phyloP scores from a whole-genome alignment of 2,797 vertebrate genomes.

The Anguilla anguilla region DNA sequence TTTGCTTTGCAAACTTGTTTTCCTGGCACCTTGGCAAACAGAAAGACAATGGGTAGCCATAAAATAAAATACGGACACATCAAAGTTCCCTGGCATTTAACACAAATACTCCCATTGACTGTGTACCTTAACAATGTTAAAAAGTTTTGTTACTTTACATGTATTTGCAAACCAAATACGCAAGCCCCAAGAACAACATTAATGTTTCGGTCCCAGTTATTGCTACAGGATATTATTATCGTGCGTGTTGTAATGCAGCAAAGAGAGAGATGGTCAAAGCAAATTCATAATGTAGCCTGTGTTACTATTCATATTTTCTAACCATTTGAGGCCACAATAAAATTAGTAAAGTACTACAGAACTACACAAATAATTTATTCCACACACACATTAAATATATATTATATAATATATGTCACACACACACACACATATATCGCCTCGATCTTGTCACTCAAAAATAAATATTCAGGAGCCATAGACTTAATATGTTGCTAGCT shows the following conservation, averaged over 20 bases:
- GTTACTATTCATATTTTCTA: background rate
- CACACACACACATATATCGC: background rate
- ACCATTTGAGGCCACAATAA: background rate
- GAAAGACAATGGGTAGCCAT: background rate
- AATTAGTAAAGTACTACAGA: background rate
- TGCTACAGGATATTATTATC: background rate
- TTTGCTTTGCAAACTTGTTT: background rate
- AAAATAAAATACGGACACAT: background rate
- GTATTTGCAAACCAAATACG: background rate
- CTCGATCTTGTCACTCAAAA: background rate
- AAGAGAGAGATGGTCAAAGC: background rate
- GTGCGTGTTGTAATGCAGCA: background rate
- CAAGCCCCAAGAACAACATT: background rate
- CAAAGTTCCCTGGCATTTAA: background rate
- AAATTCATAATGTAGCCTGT: background rate
- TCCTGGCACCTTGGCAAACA: constrained; percentile 10
- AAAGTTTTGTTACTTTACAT: background rate
- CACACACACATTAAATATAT: background rate
- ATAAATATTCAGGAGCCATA: background rate
- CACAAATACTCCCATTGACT: background rate
- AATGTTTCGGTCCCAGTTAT: background rate
- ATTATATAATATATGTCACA: too few species aligned
- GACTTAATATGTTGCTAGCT: background rate
- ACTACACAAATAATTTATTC: background rate
- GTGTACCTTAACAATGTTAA: background rate